phyloP scores from a whole-genome alignment of 2,113 vertebrate species.

The Spermophilus dauricus region DNA sequence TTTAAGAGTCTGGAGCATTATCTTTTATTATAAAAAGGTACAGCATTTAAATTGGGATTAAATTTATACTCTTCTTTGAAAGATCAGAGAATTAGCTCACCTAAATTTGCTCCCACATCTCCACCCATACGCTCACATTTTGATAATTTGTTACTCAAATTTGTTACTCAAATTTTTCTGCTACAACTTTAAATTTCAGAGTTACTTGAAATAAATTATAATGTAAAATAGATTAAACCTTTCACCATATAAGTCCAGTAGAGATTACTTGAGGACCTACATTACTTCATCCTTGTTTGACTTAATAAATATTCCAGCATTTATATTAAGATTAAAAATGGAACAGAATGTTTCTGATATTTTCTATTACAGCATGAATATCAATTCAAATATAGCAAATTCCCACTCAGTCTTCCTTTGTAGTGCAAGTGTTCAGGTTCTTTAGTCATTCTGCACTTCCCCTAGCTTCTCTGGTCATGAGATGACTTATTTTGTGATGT shows the following conservation, averaged over 20 bases:
- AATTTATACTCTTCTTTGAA: constrained; percentile 27
- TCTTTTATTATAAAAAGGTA: neutral
- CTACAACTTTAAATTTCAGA: neutral
- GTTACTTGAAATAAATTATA: neutral
- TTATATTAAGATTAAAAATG: neutral
- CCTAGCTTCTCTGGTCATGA: neutral
- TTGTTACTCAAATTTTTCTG: constrained; percentile 18
- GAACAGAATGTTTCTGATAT: neutral
- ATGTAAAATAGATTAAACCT: constrained; percentile 6
- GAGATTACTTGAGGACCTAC: neutral
- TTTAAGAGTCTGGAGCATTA: neutral
- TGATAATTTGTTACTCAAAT: constrained; percentile 47
- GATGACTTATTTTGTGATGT: neutral
- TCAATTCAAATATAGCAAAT: neutral
- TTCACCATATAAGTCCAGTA: neutral
- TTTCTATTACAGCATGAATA: neutral
- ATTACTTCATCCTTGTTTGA: neutral
- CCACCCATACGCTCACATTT: constrained; percentile 23
- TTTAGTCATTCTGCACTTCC: neutral
- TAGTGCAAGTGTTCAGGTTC: fast-evolving
- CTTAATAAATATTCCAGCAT: constrained; percentile 15
- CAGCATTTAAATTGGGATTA: neutral
- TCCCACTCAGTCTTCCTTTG: neutral
- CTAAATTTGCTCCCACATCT: constrained; percentile 29
- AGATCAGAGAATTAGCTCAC: constrained; percentile 29